Evolutionary conservation across 2,888 invertebrate species (phyloP), one percentile per base, ranked within the genome.

Genomic region (Eudasyphora cyanicolor): DNA sequence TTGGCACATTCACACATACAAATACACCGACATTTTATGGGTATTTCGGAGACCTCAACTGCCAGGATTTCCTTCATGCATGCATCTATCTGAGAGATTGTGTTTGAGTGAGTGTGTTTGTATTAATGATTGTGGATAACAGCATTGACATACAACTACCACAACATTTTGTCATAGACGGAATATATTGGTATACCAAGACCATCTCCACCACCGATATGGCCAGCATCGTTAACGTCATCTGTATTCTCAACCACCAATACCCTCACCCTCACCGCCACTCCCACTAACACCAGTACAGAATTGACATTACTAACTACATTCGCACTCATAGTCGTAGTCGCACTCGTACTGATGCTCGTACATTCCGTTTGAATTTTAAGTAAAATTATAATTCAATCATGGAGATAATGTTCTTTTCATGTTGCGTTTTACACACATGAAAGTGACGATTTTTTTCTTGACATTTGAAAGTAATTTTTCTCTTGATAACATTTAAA

Each of bases 1-100:
- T 54, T 54, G 3, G 24, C 21, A 60, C 29, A 27, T 5, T 7
- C 60, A 60, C 29, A 49, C 49, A 49, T 19, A 49, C 49, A 60
- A 27, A n/a, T n/a, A n/a, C n/a, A n/a, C n/a, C n/a, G n/a, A n/a
- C n/a, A 60, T 77, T 71, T 62, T 71, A 70, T 71, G 77, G 77
- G 32, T 49, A 62, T 71, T 71, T 67, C 35, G 60, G 35, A 77
- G 60, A 60, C 49, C 32, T 77, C 67, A 14, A 21, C 10, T 38
- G 35, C 32, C 19, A 10, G 17, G 1, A 14, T 42, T 35, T 12
- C 27, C 8, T 64, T 38, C 54, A 60, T 60, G 64, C 38, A n/a
- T 67, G 12, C 12, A 42, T 67, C 14, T 42, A 64, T 5, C 35
- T 51, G 51, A n/a, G n/a, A n/a, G n/a, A n/a, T n/a, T 51, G 57